Base-by-base conservation (phyloP, 2,888 invertebrate species). In the Himalopsyche japonica region DNA sequence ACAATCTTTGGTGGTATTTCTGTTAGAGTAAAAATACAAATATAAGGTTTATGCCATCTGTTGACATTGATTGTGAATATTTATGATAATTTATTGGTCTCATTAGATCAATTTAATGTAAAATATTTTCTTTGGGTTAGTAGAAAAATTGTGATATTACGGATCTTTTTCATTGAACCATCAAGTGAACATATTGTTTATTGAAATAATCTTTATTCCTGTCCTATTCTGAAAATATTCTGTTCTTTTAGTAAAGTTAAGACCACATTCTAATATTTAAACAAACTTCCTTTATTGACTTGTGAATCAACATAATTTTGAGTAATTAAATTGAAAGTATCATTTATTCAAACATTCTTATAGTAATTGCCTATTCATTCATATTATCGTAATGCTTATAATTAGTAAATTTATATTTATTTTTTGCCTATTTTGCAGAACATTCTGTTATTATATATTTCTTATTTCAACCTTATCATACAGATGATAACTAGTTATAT, bases 81-180 rank as follows among this genome's bases (percentile, higher is more conserved):
- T 70, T 27, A 70, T 27, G 15, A 27, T 70, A 70, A 70, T 64
- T 64, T 24, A 24, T 70, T 70, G 70, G 70, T 70, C 70, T 70
- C 30, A 24, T 24, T 27, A 12, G 70, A 70, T 70, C 24, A 70
- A 70, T 30, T 30, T 70, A 70, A 70, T 70, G 70, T 70, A 70
- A 70, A 30, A 70, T 70, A 70, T 30, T 70, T 64, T 27, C 70
- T 70, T 70, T 70, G 27, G 12, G 15, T 70, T 70, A 57, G 70
- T 70, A 70, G 43, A 83, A 79, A 79, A 70, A 83, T 79, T 83
- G 83, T 83, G 83, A 83, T 83, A 83, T 83, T 80, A 83, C 76
- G 83, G 57, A 83, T 83, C 83, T 83, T 83, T 32, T 76, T 76
- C 76, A 79, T 79, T 83, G 83, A 83, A 83, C 80, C 64, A 83